Conservation (phyloP, 2,797 vertebrate genomes). For the Gallinago nigripennis region DNA sequence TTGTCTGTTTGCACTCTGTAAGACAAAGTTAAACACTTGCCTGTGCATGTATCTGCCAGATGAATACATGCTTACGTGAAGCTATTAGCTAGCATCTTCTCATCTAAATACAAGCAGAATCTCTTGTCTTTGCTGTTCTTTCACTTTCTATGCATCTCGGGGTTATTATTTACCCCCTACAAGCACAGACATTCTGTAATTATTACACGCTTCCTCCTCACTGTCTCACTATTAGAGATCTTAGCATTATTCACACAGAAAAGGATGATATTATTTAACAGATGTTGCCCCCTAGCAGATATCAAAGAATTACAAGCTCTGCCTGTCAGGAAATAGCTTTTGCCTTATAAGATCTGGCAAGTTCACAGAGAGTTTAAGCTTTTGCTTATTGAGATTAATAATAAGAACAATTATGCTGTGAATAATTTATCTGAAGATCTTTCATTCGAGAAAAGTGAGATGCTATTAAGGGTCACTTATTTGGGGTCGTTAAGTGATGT, state of each 20-base stretch:
- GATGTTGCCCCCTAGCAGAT: constrained; percentile 71
- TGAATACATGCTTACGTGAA: background rate
- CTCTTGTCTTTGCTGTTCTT: background rate
- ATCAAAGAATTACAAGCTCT: constrained; percentile 33
- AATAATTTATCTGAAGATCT: background rate
- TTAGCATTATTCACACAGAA: background rate
- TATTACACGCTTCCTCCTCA: background rate
- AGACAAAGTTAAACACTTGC: background rate
- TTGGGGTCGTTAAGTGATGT: background rate
- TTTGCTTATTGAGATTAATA: background rate
- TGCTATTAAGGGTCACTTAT: background rate
- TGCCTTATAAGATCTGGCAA: background rate
- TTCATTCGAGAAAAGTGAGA: background rate
- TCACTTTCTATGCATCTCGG: background rate
- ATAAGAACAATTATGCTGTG: background rate
- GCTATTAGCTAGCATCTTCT: background rate
- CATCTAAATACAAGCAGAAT: background rate
- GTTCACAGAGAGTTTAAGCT: background rate
- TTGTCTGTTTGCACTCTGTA: accelerated
- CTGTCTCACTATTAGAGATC: background rate
- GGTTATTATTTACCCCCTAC: background rate
- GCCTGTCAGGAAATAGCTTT: background rate
- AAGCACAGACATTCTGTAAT: background rate
- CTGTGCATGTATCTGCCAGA: background rate
- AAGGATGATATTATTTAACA: constrained; percentile 31